A percentile compares a stretch with the other conserved stretches of the same genome.
Conservation (phyloP, 2,797 vertebrate genomes). For the Peromyscus melanophrys region DNA sequence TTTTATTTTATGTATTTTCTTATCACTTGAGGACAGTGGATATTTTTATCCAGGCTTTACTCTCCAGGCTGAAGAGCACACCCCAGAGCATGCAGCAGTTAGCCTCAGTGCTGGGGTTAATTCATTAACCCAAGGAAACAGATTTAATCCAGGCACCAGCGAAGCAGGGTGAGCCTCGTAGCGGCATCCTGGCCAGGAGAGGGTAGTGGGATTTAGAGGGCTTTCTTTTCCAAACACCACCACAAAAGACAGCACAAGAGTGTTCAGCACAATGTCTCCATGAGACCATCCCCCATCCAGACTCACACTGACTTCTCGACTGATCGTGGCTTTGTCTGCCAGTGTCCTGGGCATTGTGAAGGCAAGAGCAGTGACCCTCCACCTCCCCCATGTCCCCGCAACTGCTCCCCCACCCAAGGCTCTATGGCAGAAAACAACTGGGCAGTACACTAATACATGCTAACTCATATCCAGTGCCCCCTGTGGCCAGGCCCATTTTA, state of each 20-base stretch:
- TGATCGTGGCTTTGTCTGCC: fast-evolving
- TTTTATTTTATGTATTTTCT: neutral
- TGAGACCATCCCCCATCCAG: neutral
- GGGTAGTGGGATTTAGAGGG: neutral
- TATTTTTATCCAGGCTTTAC: neutral
- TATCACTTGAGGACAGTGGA: neutral
- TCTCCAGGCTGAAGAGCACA: neutral
- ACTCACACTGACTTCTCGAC: neutral
- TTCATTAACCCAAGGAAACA: no score
- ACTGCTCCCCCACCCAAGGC: neutral
- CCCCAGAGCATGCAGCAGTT: fast-evolving
- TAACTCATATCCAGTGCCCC: fast-evolving
- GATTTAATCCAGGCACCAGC: neutral
- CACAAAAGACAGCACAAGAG: neutral
- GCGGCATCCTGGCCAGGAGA: fast-evolving
- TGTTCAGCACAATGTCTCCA: neutral
- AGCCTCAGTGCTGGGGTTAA: neutral
- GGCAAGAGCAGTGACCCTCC: neutral
- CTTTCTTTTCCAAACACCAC: neutral
- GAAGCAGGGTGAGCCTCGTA: fast-evolving
- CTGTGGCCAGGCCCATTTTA: neutral
- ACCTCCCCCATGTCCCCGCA: no score
- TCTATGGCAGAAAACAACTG: fast-evolving
- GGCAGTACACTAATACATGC: neutral
- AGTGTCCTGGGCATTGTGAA: no score